These are phyloP conservation scores for Ammospiza caudacuta DNA, from an alignment of 2,113 vertebrate species.

Conservation along the genomic window DNA sequence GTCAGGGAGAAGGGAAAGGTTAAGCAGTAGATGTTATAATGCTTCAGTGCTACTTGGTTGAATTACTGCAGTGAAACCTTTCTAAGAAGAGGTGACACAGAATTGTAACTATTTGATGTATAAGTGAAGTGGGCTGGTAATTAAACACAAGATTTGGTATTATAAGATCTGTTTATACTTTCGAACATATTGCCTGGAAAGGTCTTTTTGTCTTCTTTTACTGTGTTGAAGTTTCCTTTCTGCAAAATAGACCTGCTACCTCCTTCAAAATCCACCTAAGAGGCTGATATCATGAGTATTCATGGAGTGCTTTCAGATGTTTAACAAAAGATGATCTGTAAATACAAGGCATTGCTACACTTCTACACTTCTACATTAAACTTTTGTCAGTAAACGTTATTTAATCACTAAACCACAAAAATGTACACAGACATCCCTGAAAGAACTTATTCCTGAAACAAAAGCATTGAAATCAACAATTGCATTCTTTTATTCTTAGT, in stretches of 20 bases:
- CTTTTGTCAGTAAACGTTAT: background rate
- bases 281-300: background rate
- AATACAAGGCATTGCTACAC: background rate
- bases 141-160: slow-evolving; percentile 14
- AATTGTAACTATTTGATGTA: background rate
- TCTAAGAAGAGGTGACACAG: background rate
- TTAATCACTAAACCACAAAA: background rate
- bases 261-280: background rate
- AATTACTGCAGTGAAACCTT: slow-evolving; percentile 29
- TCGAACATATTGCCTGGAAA: background rate
- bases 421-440: background rate
- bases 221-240: background rate
- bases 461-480: background rate
- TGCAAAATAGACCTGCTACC: background rate
- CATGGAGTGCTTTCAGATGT: background rate
- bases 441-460: background rate
- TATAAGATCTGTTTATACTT: background rate
- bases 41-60: background rate
- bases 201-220: background rate
- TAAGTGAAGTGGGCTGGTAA: background rate
- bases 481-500: background rate
- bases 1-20: slow-evolving; percentile 13
- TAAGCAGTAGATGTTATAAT: background rate
- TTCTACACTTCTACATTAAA: background rate
- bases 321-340: background rate